phyloP scores from a whole-genome alignment of 1,140 invertebrate species.

The Panagrolaimus sp. region DNA sequence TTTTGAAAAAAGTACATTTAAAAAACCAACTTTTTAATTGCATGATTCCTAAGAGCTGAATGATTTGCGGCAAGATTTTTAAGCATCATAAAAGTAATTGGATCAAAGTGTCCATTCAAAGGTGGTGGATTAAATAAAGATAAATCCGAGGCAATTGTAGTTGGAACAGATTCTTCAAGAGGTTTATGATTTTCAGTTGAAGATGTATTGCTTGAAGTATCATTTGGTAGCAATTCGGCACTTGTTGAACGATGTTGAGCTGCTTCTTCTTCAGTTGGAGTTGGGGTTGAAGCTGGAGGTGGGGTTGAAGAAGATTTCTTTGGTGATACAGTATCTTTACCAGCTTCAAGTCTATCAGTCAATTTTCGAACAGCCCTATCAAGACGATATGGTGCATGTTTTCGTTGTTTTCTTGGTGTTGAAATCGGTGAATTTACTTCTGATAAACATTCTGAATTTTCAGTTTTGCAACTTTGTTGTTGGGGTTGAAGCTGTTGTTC shows the following conservation, averaged over 20 bases:
- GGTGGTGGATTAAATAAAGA: no score
- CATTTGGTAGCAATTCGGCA: neutral
- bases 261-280: no score
- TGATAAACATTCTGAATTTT: neutral
- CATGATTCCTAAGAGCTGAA: neutral
- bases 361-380: slow-evolving; percentile 24
- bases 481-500: neutral
- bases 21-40: slow-evolving; percentile 6
- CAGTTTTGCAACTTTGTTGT: no score
- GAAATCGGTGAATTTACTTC: neutral
- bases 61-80: neutral
- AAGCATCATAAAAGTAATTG: slow-evolving; percentile 1
- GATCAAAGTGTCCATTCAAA: neutral
- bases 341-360: slow-evolving; percentile 23
- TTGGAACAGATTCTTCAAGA: no score
- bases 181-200: neutral
- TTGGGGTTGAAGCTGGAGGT: neutral
- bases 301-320: neutral
- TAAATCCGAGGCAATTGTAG: no score
- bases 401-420: slow-evolving; percentile 1
- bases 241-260: neutral
- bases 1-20: neutral
- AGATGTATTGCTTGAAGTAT: slow-evolving; percentile 1
- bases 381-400: slow-evolving; percentile 18
- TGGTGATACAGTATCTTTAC: neutral